Base-by-base conservation (phyloP, 2,113 vertebrate genomes). In the Ophthalmolycus amberensis region DNA sequence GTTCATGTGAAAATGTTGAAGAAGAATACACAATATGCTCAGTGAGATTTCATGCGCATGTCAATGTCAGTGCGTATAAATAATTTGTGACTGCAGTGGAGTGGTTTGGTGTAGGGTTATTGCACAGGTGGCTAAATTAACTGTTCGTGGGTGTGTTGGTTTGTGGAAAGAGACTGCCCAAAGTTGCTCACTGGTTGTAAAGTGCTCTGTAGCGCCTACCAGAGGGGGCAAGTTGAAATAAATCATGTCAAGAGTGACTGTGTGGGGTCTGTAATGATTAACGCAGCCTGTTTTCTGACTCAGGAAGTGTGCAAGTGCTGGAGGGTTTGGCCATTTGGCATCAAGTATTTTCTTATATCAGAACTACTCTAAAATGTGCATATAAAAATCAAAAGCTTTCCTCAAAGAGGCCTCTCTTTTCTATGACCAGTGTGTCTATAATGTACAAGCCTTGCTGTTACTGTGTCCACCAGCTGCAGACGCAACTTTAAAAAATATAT, bases 41-140 rank as follows among this genome's bases (percentile, higher is more conserved):
- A 69, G 42, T 52, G 27, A 6, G 29, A 50, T 69, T 34, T 34
- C 10, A 50, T 64, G 27, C n/a, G 46, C 37, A 9, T 54, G 50
- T 29, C 6, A 44, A 48, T 69, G 44, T 34, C 66, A 69, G 29
- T 48, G 58, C 32, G 15, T 73, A 68, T 69, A 22, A 27, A 44
- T 16, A n/a, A n/a, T 62, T 9, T 48, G 40, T 48, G 15, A 16
- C 56, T 34, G 27, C 42, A 62, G 58, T 59, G n/a, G n/a, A 9
- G 58, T n/a, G 56, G 42, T 32, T 42, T 59, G 16, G 16, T 32
- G 18, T 44, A 32, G 56, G 10, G 50, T 60, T 46, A 38, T 9
- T 77, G 29, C 20, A 70, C 22, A 37, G 56, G 34, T 42, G 52
- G 69, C 34, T 58, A 38, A 58, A 71, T 71, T 1, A 58, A 71